These are phyloP conservation scores for Leptopilina syphax DNA, from an alignment of 2,888 invertebrate species.

Conservation along the genomic window DNA sequence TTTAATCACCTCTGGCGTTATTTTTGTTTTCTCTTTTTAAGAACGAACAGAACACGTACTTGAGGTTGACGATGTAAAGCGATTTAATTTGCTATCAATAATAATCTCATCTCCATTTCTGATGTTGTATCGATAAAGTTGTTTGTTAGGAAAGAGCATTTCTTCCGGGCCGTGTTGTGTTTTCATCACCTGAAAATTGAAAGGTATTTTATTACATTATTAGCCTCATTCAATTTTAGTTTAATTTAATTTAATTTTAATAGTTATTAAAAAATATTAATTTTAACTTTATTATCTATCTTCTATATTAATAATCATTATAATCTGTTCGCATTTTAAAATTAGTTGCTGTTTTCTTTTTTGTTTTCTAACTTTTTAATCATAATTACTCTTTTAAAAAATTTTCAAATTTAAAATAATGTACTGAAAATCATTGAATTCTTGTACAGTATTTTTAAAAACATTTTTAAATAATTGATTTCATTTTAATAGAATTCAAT, in stretches of 20 bases:
- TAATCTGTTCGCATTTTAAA: no score
- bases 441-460: no score
- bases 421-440: no score
- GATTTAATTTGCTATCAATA: conserved; percentile 87
- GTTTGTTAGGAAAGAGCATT: conserved; percentile 92
- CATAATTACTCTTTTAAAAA: no score
- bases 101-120: conserved; percentile 94
- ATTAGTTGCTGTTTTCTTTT: no score
- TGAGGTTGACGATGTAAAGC: conserved; percentile 72
- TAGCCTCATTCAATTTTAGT: neutral
- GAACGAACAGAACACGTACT: conserved; percentile 70
- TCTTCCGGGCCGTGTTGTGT: conserved; percentile 86
- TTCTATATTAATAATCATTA: no score
- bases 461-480: no score
- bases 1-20: neutral
- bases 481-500: no score
- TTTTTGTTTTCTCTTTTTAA: conserved; percentile 60
- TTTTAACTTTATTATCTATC: neutral
- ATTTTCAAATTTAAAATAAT: no score
- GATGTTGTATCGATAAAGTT: conserved; percentile 94
- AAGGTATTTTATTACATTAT: conserved; percentile 14
- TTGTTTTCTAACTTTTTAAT: no score
- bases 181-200: conserved; percentile 75
- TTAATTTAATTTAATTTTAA: neutral
- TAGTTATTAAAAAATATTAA: conserved; percentile 28